Conservation (phyloP, 2,797 vertebrate species). For the Helarctos malayanus region DNA sequence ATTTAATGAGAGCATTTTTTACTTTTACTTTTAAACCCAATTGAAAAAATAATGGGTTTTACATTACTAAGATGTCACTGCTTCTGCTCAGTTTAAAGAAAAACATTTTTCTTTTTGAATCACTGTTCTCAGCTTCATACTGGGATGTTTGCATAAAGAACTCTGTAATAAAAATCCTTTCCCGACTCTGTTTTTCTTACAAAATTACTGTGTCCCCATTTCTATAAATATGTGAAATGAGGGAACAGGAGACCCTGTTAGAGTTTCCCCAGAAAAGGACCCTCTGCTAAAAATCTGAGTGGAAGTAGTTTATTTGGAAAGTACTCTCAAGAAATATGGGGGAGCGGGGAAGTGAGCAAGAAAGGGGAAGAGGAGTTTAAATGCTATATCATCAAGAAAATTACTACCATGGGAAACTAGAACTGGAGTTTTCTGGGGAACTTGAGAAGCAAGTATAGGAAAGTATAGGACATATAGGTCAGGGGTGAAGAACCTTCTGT, state of each 20-base stretch:
- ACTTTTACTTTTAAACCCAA: neutral
- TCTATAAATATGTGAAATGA: neutral
- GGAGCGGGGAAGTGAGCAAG: neutral
- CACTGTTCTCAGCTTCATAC: neutral
- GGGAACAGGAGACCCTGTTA: neutral
- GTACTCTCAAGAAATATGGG: neutral
- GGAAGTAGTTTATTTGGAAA: neutral
- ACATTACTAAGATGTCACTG: neutral
- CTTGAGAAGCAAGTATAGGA: neutral
- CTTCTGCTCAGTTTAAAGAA: constrained; percentile 18
- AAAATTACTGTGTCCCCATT: neutral
- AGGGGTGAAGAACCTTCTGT: neutral
- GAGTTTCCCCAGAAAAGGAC: neutral
- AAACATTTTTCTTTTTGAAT: constrained; percentile 15
- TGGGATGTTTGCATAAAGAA: neutral
- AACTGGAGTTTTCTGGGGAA: neutral
- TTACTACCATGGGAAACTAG: neutral
- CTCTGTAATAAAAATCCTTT: constrained; percentile 3
- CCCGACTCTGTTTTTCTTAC: neutral
- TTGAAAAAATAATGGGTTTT: constrained; percentile 43
- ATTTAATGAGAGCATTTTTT: neutral
- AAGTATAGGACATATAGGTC: neutral
- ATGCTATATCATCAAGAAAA: neutral
- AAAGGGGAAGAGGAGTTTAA: neutral
- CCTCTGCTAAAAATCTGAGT: neutral